Evolutionary conservation across 2,113 vertebrate genomes (phyloP).

Genomic region (Otocyon megalotis): DNA sequence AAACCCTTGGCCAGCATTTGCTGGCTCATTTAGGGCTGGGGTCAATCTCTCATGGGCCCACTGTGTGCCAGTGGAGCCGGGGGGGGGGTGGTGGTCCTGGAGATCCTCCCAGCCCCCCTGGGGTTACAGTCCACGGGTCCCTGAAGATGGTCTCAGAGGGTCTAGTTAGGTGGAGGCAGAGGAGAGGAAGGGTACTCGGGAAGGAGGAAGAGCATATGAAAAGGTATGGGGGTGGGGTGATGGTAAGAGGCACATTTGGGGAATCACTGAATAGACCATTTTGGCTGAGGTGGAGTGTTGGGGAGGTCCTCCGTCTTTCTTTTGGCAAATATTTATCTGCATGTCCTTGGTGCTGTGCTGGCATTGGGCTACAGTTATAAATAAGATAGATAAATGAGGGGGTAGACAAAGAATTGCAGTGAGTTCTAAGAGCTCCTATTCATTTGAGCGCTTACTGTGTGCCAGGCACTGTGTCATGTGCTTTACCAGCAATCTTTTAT

Average conservation of each 20-base stretch:
- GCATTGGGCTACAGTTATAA: background rate
- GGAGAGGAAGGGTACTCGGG: background rate
- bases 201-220: background rate
- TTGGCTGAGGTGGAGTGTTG: background rate
- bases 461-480: rapidly evolving
- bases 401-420: too few species aligned
- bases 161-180: background rate
- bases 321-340: background rate
- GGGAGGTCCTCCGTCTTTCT: background rate
- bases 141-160: background rate
- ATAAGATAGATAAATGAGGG: background rate
- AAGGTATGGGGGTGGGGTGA: background rate
- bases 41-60: background rate
- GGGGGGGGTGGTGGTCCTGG: too few species aligned
- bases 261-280: background rate
- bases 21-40: background rate
- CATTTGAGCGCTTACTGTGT: rapidly evolving
- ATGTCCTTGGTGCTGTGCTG: background rate
- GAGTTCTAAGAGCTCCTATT: background rate
- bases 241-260: background rate
- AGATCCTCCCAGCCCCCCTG: background rate
- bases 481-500: background rate
- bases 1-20: background rate
- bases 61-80: background rate
- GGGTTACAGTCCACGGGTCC: background rate